These are phyloP conservation scores for Thamnophis elegans DNA, from an alignment of 2,797 vertebrate genomes.

Conservation along the genomic window DNA sequence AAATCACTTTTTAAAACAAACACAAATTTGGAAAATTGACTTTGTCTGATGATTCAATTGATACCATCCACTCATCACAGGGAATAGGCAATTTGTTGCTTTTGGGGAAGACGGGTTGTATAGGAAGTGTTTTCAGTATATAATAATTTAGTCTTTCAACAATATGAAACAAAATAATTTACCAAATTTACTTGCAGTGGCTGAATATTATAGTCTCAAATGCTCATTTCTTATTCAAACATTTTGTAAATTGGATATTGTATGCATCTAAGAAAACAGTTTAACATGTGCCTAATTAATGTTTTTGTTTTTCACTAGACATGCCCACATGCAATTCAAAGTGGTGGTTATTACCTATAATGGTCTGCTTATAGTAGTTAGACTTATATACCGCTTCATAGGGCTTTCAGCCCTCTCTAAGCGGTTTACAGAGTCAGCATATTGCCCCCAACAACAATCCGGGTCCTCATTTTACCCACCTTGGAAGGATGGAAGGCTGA, in stretches of 20 bases:
- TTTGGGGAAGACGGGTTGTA: no score
- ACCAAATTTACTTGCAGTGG: neutral
- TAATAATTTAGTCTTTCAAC: neutral
- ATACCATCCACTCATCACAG: neutral
- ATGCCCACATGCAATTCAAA: neutral
- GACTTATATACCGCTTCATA: no score
- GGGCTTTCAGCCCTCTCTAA: no score
- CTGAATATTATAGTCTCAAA: neutral
- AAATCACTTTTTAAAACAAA: neutral
- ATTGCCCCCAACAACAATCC: no score
- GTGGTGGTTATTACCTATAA: neutral
- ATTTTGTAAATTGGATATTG: neutral
- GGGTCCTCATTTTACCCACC: no score
- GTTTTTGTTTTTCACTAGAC: neutral
- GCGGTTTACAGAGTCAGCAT: no score
- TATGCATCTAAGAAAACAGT: neutral
- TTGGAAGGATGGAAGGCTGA: no score
- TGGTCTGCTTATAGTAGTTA: neutral
- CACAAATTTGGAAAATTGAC: neutral
- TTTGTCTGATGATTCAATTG: neutral
- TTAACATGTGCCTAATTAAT: neutral
- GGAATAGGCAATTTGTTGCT: neutral
- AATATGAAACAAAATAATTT: neutral
- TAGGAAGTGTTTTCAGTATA: neutral
- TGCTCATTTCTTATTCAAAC: neutral